These are phyloP conservation scores for Limosa lapponica DNA, from an alignment of 2,797 vertebrate species.

Conservation along the genomic window DNA sequence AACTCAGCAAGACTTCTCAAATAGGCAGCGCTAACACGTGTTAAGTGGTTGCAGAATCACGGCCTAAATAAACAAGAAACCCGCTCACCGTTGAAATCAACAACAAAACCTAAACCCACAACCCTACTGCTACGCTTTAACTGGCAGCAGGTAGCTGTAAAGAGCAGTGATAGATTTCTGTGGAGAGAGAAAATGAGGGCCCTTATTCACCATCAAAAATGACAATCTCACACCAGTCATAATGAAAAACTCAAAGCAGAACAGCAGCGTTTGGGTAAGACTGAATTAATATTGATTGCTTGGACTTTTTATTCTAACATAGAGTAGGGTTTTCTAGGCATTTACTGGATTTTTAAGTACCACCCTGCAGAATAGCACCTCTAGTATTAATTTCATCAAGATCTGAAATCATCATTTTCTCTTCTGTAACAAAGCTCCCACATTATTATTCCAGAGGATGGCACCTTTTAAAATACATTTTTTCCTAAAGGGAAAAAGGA, in stretches of 20 bases:
- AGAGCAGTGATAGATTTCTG: not conserved
- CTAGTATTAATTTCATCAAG: not conserved
- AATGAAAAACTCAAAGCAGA: conserved; percentile 19
- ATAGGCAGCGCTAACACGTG: not conserved
- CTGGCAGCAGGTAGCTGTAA: conserved; percentile 8
- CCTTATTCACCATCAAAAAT: not conserved
- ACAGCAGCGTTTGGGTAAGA: not conserved
- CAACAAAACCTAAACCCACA: not conserved
- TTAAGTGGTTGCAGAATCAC: not conserved
- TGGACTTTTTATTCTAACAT: not conserved
- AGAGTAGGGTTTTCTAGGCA: not conserved
- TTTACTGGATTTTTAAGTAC: conserved; percentile 1
- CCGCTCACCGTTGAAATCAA: not conserved
- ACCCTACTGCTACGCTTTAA: not conserved
- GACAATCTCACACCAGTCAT: not conserved
- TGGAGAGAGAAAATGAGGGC: conserved; percentile 5
- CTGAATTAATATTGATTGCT: conserved; percentile 35
- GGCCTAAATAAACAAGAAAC: not conserved
- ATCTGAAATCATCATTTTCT: not conserved
- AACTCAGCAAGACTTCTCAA: not conserved
- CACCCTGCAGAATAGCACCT: not conserved
- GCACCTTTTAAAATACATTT: not conserved
- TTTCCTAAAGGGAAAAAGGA: not conserved
- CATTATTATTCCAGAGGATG: not conserved
- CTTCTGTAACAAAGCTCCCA: not conserved